Percentiles rank a stretch among this genome's conserved stretches.
These are phyloP conservation scores for Stomorhina lunata DNA, from an alignment of 2,888 invertebrate genomes.

Conservation along the genomic window DNA sequence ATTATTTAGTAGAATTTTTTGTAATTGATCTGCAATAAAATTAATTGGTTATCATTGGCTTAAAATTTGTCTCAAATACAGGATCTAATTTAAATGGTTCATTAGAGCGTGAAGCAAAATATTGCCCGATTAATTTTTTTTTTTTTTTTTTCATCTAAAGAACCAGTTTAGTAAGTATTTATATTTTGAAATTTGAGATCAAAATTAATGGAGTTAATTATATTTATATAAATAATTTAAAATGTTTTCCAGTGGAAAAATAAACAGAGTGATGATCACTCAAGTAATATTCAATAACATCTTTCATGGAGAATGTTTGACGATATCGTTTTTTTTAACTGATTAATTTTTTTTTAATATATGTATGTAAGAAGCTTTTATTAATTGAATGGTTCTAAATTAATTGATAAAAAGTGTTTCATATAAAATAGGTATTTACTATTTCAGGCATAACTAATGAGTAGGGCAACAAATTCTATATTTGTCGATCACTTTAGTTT, in stretches of 20 bases:
- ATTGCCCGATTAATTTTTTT: conserved; percentile 8
- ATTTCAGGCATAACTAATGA: too few relatives aligned
- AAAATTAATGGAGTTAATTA: background rate
- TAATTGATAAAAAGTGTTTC: too few relatives aligned
- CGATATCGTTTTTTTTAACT: too few relatives aligned
- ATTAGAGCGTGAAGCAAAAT: conserved; percentile 19
- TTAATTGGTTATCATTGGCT: conserved; percentile 33
- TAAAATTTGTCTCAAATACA: background rate
- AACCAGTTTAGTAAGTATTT: background rate
- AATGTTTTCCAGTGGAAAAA: background rate
- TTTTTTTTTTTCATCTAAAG: too few relatives aligned
- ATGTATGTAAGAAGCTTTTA: too few relatives aligned
- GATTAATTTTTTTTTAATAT: too few relatives aligned
- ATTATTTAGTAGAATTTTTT: conserved; percentile 47
- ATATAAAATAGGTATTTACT: too few relatives aligned
- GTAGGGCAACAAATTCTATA: too few relatives aligned
- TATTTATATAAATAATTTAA: background rate
- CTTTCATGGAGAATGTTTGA: too few relatives aligned
- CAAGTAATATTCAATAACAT: too few relatives aligned
- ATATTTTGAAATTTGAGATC: background rate
- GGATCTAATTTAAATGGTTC: conserved; percentile 1
- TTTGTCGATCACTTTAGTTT: too few relatives aligned
- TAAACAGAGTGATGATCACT: background rate
- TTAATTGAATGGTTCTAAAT: too few relatives aligned
- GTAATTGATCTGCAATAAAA: conserved; percentile 55